These are phyloP conservation scores for Acropora tenuis DNA, from an alignment of 64 coral and sea anemone species.

Conservation along the genomic window DNA sequence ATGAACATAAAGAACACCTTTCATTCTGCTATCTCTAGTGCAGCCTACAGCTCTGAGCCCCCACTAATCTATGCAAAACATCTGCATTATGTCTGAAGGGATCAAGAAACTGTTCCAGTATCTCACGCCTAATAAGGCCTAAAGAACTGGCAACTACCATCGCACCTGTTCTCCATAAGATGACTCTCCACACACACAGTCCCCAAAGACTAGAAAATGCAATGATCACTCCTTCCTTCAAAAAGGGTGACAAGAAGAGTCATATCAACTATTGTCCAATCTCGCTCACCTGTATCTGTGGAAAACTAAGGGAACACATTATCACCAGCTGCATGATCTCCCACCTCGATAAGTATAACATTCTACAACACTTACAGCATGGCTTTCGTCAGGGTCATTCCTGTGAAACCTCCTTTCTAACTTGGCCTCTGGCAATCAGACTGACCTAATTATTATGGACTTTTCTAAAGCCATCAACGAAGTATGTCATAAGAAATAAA, in stretches of 20 bases:
- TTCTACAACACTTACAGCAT: slow-evolving; percentile 37
- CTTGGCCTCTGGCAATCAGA: background rate
- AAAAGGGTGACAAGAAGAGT: slow-evolving; percentile 48
- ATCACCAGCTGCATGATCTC: slow-evolving; percentile 37
- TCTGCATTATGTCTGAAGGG: too few relatives aligned
- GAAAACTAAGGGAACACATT: slow-evolving; percentile 53
- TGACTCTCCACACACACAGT: too few relatives aligned
- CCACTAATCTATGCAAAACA: too few relatives aligned
- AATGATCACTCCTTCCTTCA: slow-evolving; percentile 16
- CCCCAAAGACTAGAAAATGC: slow-evolving; percentile 41
- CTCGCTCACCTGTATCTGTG: slow-evolving; percentile 52
- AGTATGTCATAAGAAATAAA: slow-evolving; percentile 40
- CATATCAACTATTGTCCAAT: slow-evolving; percentile 47
- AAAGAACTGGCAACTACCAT: too few relatives aligned
- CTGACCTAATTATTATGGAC: slow-evolving; percentile 43
- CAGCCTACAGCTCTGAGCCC: too few relatives aligned
- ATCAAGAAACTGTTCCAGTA: too few relatives aligned
- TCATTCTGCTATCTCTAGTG: too few relatives aligned
- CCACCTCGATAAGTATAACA: slow-evolving; percentile 40
- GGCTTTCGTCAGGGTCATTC: slow-evolving; percentile 14
- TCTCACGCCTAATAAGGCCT: too few relatives aligned
- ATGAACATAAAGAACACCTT: too few relatives aligned
- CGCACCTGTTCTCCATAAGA: too few relatives aligned
- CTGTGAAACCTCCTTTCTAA: slow-evolving; percentile 36
- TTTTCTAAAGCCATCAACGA: slow-evolving; percentile 41